Evolutionary conservation across 2,797 vertebrate genomes (phyloP), one percentile per base, ranked within the genome.

Genomic region (Ctenopoma multispine): DNA sequence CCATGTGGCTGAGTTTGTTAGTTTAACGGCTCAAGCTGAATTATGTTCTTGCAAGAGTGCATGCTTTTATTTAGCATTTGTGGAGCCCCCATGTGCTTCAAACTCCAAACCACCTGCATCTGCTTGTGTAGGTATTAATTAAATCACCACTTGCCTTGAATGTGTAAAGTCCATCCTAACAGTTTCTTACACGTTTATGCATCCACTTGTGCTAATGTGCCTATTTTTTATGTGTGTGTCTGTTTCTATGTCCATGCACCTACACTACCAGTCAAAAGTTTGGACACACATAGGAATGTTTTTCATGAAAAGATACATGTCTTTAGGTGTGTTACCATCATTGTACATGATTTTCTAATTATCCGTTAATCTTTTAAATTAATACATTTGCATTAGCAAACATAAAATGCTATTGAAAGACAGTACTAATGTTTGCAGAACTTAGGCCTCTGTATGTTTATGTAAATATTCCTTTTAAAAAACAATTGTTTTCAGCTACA

Each of bases 111-210:
- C 41, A 36, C 44, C 57, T 55, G 56, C 60, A 69, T 41, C 18
- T 68, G 44, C 34, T 38, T 73, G 31, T 57, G 49, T 58, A 64
- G 44, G 36, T 59, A 43, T 40, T 62, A 78, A 72, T 83, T 80
- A 65, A 63, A 78, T 24, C 40, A 47, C 41, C 0, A 44, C 50
- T 65, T 57, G 14, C 50, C 21, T 55, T 29, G 47, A 63, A 51
- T 54, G 40, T 31, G 44, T 49, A 63, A 41, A 58, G 34, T 59
- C 40, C 29, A 60, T 31, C 31, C 71, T 41, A 58, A 65, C 44
- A 60, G 44, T 51, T 20, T 43, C 24, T 10, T 56, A 21, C 14
- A 18, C 7, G 46, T 71, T 72, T 46, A 55, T 31, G 13, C 48
- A 61, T 71, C 17, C 17, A 65, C n/a, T 18, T 31, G 20, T 43